Evolutionary conservation across 2,797 vertebrate genomes (phyloP), one percentile per base, ranked within the genome.

Genomic region (Sebastes alutus): DNA sequence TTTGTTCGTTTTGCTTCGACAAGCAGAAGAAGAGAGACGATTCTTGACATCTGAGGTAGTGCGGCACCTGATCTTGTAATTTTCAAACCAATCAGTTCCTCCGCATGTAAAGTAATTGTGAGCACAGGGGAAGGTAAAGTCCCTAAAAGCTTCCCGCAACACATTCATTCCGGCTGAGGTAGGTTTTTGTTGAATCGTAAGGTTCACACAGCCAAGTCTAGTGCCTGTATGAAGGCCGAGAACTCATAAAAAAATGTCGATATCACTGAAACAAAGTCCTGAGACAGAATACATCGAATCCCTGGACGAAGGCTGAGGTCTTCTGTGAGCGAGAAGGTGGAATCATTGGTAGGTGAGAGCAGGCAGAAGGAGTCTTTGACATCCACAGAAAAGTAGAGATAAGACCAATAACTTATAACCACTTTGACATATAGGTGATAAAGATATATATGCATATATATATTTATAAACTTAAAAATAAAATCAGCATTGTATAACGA

Each of bases 131-230:
- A 97, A 96, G 96, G 94, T 90, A 29, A 92, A 94, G 94, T 95
- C 92, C 93, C 77, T 80, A 92, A 91, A 93, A 94, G 90, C 96
- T 96, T 95, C 96, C 96, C 96, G 91, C 87, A 94, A 96, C 96
- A 99, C 99, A 99, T 99, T 99, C 98, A 98, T 98, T 97, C 96
- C 97, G 97, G 98, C 96, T 99, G 98, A 99, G 99, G 99, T 99
- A 99, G 98, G 96, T 97, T 97, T 97, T 93, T 92, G 91, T 95
- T 95, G 94, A 95, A 91, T 95, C 91, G 92, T 92, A 75, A 95
- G 92, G 94, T 95, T 96, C 93, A 90, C 88, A 83, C 88, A 93
- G 90, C 84, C 93, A 85, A 91, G 89, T 89, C 89, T 88, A 92
- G 80, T 78, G 83, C 84, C 89, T 91, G 94, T 78, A 91, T 87